Conservation (phyloP, 2,113 vertebrate species). For the Semnopithecus entellus region DNA sequence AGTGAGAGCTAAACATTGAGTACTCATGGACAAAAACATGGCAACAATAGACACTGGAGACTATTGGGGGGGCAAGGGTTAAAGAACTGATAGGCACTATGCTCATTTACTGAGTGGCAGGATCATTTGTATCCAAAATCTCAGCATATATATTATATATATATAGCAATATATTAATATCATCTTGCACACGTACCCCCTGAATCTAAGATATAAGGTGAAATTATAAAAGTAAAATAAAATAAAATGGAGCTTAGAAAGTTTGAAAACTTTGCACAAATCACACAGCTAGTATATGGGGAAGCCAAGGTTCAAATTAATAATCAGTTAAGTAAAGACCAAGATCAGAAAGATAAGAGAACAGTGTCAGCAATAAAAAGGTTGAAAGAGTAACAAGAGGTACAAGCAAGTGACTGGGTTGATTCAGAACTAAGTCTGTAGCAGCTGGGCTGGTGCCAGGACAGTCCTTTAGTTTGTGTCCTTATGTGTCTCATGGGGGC, state of each 20-base stretch:
- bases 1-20: no score
- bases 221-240: no score
- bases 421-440: neutral
- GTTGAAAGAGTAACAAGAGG: neutral
- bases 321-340: neutral
- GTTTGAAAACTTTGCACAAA: neutral
- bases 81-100: no score
- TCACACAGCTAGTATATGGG: neutral
- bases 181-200: no score
- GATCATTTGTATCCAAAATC: no score
- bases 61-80: no score
- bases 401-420: neutral
- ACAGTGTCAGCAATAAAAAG: neutral
- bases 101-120: no score
- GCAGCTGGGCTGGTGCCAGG: neutral
- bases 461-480: neutral
- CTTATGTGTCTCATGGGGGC: neutral
- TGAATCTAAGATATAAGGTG: no score
- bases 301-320: neutral
- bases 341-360: neutral
- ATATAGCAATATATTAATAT: no score
- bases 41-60: no score
- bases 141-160: no score
- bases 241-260: neutral
- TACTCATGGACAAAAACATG: no score